phyloP scores from a whole-genome alignment of 2,888 invertebrate genomes.

The Heliconius charithonia region DNA sequence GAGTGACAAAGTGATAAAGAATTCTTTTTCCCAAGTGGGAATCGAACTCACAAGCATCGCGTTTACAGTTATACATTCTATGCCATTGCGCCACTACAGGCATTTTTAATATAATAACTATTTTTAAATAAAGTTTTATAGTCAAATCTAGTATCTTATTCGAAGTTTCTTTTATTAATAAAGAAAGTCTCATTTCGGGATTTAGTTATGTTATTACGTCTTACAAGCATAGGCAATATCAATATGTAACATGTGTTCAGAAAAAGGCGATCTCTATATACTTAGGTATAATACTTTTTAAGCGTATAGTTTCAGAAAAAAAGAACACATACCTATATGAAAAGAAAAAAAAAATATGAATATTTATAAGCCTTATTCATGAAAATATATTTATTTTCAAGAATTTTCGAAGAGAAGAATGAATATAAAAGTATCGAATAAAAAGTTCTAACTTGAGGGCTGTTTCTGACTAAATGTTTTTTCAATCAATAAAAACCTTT shows the following conservation, averaged over 20 bases:
- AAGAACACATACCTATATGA: neutral
- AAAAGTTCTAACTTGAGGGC: slow-evolving; percentile 27
- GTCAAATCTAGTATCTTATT: neutral
- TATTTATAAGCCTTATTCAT: neutral
- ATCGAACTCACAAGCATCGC: neutral
- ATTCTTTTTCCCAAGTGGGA: neutral
- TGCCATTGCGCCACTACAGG: too few relatives aligned
- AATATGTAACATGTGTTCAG: slow-evolving; percentile 5
- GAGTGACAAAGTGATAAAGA: neutral
- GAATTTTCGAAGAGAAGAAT: slow-evolving; percentile 16
- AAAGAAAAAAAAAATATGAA: neutral
- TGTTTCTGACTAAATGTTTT: slow-evolving; percentile 39
- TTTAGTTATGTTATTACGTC: neutral
- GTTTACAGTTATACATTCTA: too few relatives aligned
- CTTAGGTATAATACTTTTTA: neutral
- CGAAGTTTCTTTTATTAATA: neutral
- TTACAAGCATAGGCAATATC: neutral
- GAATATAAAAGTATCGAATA: slow-evolving; percentile 28
- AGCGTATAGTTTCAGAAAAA: neutral
- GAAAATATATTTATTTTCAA: neutral
- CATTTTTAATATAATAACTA: too few relatives aligned
- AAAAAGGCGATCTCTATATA: neutral
- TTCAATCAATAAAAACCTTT: slow-evolving; percentile 39
- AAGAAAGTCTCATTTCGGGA: neutral
- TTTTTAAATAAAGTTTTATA: too few relatives aligned